Evolutionary conservation across 2,797 vertebrate genomes (phyloP).

Genomic region (Columba guinea): DNA sequence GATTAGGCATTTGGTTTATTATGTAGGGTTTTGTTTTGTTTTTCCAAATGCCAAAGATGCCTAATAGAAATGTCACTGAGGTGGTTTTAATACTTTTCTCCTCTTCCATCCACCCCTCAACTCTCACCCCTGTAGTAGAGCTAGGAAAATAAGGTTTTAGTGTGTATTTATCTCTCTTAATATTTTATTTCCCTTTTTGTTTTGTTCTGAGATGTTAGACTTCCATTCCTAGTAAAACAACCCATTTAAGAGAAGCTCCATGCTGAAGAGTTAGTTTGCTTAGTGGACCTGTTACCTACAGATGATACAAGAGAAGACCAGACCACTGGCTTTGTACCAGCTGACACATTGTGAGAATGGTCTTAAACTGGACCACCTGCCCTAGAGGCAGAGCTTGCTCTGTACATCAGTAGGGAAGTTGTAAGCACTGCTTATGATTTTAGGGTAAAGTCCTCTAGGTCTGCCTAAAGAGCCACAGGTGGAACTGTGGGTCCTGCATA

Average conservation of each 20-base stretch:
- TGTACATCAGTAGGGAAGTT: background rate
- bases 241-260: background rate
- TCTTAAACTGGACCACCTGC: background rate
- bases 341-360: background rate
- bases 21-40: background rate
- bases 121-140: background rate
- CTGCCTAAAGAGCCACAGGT: background rate
- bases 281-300: background rate
- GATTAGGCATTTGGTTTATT: background rate
- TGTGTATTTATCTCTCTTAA: background rate
- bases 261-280: background rate
- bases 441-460: background rate
- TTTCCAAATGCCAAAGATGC: too few relatives aligned
- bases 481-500: background rate
- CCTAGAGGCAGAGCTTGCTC: background rate
- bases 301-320: background rate
- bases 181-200: background rate
- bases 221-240: background rate
- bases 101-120: background rate
- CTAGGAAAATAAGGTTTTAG: background rate
- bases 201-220: background rate
- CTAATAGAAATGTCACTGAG: background rate
- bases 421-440: background rate
- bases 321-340: background rate
- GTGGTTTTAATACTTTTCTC: background rate